phyloP scores from a whole-genome alignment of 2,113 vertebrate species.

The Poecile atricapillus region DNA sequence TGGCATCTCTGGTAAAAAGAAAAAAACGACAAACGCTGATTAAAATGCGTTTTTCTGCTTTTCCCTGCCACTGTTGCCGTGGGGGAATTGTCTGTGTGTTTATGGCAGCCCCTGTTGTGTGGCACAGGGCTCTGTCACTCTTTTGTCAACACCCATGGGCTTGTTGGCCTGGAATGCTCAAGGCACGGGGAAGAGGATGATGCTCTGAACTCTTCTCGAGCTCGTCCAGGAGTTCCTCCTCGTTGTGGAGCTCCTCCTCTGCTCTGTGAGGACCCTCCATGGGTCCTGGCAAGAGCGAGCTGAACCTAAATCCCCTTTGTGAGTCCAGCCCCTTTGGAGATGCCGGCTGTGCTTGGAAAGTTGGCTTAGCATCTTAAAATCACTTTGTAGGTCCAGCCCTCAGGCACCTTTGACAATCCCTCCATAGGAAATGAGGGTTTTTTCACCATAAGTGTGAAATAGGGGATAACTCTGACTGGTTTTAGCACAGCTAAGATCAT shows the following conservation, averaged over 20 bases:
- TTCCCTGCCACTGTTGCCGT: not conserved
- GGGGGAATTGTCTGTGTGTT: not conserved
- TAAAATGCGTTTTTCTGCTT: not conserved
- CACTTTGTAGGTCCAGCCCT: not conserved
- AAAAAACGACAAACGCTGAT: not conserved
- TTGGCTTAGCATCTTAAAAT: slow-evolving; percentile 19
- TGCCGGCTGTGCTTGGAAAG: slow-evolving; percentile 5
- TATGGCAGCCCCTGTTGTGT: not conserved
- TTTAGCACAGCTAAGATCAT: slow-evolving; percentile 25
- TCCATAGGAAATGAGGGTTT: slow-evolving; percentile 12
- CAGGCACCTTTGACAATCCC: slow-evolving; percentile 3
- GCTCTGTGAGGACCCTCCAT: not conserved
- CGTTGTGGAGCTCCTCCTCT: not conserved
- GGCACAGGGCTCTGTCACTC: not conserved
- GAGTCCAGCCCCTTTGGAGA: not conserved
- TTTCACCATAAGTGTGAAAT: slow-evolving; percentile 9
- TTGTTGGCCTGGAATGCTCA: not conserved
- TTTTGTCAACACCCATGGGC: not conserved
- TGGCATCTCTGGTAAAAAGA: not conserved
- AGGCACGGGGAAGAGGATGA: not conserved
- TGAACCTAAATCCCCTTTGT: not conserved
- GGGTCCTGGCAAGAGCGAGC: not conserved
- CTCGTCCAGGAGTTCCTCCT: not conserved
- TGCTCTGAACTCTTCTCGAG: not conserved
- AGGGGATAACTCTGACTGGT: not conserved